phyloP scores from a whole-genome alignment of 1,140 invertebrate species.

The Idris sp. region DNA sequence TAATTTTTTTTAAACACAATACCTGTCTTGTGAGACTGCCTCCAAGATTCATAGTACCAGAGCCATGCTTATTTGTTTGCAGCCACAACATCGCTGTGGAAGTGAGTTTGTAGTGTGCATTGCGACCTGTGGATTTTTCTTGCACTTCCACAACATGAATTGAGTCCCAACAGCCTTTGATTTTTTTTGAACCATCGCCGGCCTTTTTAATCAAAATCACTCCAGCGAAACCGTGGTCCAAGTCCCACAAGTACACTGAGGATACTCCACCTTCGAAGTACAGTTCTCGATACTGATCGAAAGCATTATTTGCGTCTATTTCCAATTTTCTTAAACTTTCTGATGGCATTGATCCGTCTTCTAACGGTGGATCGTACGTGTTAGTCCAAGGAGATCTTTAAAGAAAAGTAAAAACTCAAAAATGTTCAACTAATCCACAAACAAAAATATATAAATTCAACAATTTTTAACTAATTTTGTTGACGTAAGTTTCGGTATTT shows the following conservation, averaged over 20 bases:
- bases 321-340: constrained; percentile 96
- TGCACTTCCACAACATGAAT: constrained; percentile 99
- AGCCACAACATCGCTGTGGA: constrained; percentile 99
- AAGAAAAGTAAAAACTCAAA: too few relatives aligned
- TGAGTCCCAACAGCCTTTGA: constrained; percentile 99
- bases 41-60: constrained; percentile 98
- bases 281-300: constrained; percentile 99
- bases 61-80: constrained; percentile 97
- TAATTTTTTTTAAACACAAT: too few relatives aligned
- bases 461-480: too few relatives aligned
- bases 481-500: too few relatives aligned
- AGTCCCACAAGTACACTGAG: constrained; percentile 99
- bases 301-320: constrained; percentile 98
- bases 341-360: constrained; percentile 99
- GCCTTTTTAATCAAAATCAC: constrained; percentile 99
- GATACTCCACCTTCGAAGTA: constrained; percentile 99
- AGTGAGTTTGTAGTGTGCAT: constrained; percentile 98
- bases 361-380: constrained; percentile 97
- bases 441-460: too few relatives aligned
- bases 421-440: too few relatives aligned
- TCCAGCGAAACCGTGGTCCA: constrained; percentile 99
- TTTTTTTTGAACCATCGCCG: constrained; percentile 97
- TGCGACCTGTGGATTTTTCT: constrained; percentile 94
- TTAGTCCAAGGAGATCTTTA: constrained; percentile 99
- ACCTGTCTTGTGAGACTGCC: constrained; percentile 98